A percentile compares a stretch with the other conserved stretches of the same genome.
Evolutionary conservation across 1,140 invertebrate genomes (phyloP).

Genomic region (Atta cephalotes): DNA sequence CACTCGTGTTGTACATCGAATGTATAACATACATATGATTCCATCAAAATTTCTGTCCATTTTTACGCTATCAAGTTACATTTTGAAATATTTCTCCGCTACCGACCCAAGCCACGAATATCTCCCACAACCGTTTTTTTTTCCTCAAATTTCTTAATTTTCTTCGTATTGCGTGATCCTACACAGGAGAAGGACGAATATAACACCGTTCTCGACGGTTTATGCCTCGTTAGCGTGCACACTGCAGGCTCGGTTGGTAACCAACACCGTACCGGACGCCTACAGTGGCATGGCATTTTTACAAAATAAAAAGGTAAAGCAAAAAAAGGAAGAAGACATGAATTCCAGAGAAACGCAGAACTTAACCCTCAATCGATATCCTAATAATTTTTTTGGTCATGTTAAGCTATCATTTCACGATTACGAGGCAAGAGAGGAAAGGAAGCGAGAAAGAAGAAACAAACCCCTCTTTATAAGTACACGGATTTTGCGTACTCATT

Average conservation of each 20-base stretch:
- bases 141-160: conserved; percentile 49
- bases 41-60: neutral
- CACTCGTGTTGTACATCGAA: neutral
- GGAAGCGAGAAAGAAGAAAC: neutral
- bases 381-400: conserved; percentile 80
- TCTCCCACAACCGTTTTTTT: conserved; percentile 3
- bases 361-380: conserved; percentile 75
- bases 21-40: neutral
- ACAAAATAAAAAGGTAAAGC: conserved; percentile 30
- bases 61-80: conserved; percentile 4
- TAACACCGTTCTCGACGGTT: conserved; percentile 51
- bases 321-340: neutral
- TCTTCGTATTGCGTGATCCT: conserved; percentile 49
- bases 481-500: conserved; percentile 68
- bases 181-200: neutral
- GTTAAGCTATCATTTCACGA: conserved; percentile 73
- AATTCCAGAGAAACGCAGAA: conserved; percentile 50
- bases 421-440: neutral
- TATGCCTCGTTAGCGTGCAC: conserved; percentile 70
- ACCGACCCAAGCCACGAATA: neutral
- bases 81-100: conserved; percentile 26
- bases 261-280: conserved; percentile 51
- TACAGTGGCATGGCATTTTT: conserved; percentile 45
- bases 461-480: conserved; percentile 45
- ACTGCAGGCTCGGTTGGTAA: conserved; percentile 56